Evolutionary conservation across 1,140 invertebrate species (phyloP), one percentile per base, ranked within the genome.

Genomic region (Drosophila burlai): DNA sequence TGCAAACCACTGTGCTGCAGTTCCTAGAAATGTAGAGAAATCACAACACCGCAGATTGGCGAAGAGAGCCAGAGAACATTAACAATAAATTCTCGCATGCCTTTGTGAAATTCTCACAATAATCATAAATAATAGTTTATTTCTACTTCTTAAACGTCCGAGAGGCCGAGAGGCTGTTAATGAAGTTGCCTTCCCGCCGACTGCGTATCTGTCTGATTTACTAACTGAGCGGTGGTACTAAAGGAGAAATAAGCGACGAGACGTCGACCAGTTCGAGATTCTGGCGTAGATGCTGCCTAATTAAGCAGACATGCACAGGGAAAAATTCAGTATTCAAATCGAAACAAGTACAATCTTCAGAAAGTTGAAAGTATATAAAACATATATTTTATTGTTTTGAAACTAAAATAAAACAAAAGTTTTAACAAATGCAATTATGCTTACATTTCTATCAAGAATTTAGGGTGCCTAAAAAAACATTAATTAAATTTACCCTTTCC

Each of bases 51-150:
- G 16, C 26, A 31, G 34, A 57, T 34, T 45, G 64, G 67, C 29
- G 31, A 26, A 67, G 46, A 38, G 34, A 47, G 64, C 55, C 43
- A 64, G 58, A 72, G 63, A 76, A 64, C 85, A 85, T 90, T 90
- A 89, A 90, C 85, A 90, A 90, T 90, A 90, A 90, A 90, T 90
- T 90, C 85, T 90, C 86, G 85, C 86, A 90, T 90, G 86, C 85
- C 85, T 85, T 90, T 90, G 85, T 90, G 85, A 90, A 90, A 90
- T 90, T 90, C 85, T 90, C 85, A 90, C 85, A 90, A 90, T 90
- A 90, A 90, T 90, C 86, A 90, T 90, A 90, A 90, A 90, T 90
- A 90, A 90, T 90, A 90, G 81, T 90, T 90, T 85, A 91, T 90
- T 90, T 90, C 76, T 90, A 76, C 86, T 76, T 90, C 71, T 90